phyloP scores from a whole-genome alignment of 2,797 vertebrate genomes.

The Hydrolagus colliei region DNA sequence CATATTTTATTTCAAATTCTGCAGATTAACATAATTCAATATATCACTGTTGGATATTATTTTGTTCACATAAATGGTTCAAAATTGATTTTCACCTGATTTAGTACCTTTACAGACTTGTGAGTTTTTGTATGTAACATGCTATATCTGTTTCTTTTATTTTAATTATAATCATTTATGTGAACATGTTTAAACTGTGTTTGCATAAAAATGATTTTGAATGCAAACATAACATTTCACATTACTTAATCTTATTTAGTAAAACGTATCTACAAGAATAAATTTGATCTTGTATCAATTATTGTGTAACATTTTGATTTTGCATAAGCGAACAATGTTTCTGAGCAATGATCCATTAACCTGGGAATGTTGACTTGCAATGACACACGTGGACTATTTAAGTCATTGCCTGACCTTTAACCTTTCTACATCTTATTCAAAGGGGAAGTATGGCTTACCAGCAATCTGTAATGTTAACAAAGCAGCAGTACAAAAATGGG shows the following conservation, averaged over 20 bases:
- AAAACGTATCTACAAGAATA: too few relatives aligned
- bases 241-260: neutral
- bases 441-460: neutral
- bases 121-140: too few relatives aligned
- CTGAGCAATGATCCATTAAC: slow-evolving; percentile 38
- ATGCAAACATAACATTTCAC: neutral
- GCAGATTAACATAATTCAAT: too few relatives aligned
- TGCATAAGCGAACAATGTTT: neutral
- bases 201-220: neutral
- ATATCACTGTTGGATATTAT: too few relatives aligned
- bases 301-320: slow-evolving; percentile 16
- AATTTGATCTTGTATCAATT: neutral
- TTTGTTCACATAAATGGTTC: too few relatives aligned
- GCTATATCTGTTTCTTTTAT: too few relatives aligned
- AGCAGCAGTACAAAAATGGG: slow-evolving; percentile 12
- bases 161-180: too few relatives aligned
- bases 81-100: too few relatives aligned
- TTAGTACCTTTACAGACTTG: too few relatives aligned
- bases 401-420: slow-evolving; percentile 2
- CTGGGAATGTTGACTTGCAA: slow-evolving; percentile 36
- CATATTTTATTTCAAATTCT: too few relatives aligned
- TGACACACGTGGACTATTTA: slow-evolving; percentile 26
- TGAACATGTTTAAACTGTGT: too few relatives aligned
- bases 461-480: slow-evolving; percentile 23
- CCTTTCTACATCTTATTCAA: slow-evolving; percentile 23